These are phyloP conservation scores for Stenotaenia linearis DNA, from an alignment of 2,888 invertebrate species.

Conservation along the genomic window DNA sequence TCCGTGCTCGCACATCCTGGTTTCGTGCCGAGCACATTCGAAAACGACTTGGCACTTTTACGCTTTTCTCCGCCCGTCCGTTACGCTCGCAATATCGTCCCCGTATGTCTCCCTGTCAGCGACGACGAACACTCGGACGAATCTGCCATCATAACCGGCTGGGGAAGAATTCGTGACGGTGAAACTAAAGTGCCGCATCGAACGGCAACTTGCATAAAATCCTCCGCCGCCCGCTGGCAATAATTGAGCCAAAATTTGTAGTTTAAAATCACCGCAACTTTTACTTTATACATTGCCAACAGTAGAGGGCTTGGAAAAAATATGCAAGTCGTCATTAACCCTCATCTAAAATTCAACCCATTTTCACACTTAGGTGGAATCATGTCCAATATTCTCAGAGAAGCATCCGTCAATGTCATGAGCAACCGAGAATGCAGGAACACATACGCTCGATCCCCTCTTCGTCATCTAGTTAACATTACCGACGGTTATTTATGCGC, in stretches of 20 bases:
- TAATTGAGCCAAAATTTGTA: no score
- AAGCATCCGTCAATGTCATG: conserved; percentile 84
- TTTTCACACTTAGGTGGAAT: conserved; percentile 58
- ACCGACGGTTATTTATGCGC: conserved; percentile 83
- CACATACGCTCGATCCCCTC: conserved; percentile 75
- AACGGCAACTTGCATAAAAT: no score
- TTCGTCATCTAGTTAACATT: conserved; percentile 76
- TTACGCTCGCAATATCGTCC: conserved; percentile 81
- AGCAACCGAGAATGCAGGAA: conserved; percentile 86
- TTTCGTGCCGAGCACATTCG: conserved; percentile 59
- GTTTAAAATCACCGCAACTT: no score
- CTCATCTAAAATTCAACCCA: not conserved
- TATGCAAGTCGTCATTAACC: no score
- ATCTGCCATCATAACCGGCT: conserved; percentile 84
- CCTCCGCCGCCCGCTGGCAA: no score
- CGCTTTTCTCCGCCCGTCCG: conserved; percentile 59
- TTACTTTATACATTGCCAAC: no score
- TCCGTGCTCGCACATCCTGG: conserved; percentile 5
- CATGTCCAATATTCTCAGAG: conserved; percentile 80
- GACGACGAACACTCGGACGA: conserved; percentile 68
- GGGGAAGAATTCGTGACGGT: conserved; percentile 86
- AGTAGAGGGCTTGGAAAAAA: no score
- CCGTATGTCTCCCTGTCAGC: conserved; percentile 81
- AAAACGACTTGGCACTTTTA: conserved; percentile 80
- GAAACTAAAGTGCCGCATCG: conserved; percentile 28